Conservation (phyloP, 2,797 vertebrate genomes). For the Acestrorhynchus altus region DNA sequence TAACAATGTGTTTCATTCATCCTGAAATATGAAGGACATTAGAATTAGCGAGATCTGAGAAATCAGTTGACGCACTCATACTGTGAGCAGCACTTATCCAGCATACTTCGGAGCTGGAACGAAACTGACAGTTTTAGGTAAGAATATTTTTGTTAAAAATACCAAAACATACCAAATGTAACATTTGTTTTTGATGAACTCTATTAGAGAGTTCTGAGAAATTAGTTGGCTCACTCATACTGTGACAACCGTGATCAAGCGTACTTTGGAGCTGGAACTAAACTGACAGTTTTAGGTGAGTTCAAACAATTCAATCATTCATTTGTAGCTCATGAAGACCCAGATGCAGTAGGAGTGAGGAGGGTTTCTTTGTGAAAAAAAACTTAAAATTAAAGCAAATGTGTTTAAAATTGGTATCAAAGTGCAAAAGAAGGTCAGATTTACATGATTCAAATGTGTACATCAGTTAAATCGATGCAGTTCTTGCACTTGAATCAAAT, state of each 20-base stretch:
- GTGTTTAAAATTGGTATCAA: too few relatives aligned
- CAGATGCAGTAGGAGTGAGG: too few relatives aligned
- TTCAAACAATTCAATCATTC: background rate
- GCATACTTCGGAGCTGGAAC: conserved; percentile 67
- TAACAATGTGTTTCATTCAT: too few relatives aligned
- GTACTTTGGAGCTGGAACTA: conserved; percentile 67
- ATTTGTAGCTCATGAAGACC: too few relatives aligned
- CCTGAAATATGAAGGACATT: background rate
- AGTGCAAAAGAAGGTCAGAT: too few relatives aligned
- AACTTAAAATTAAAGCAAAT: too few relatives aligned
- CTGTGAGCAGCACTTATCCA: conserved; percentile 54
- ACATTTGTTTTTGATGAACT: too few relatives aligned
- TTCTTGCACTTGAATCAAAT: too few relatives aligned
- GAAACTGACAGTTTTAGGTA: conserved; percentile 54
- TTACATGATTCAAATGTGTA: too few relatives aligned
- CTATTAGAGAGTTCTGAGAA: background rate
- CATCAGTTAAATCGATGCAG: too few relatives aligned
- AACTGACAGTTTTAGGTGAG: conserved; percentile 32
- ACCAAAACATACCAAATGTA: background rate
- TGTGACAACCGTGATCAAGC: conserved; percentile 21
- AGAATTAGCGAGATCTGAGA: conserved; percentile 20
- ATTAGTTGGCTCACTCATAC: too few relatives aligned
- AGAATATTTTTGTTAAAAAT: conserved; percentile 25
- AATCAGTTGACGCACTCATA: conserved; percentile 18
- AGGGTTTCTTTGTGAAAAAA: too few relatives aligned